Evolutionary conservation across 2,113 vertebrate species (phyloP).

Genomic region (Oriolus oriolus): DNA sequence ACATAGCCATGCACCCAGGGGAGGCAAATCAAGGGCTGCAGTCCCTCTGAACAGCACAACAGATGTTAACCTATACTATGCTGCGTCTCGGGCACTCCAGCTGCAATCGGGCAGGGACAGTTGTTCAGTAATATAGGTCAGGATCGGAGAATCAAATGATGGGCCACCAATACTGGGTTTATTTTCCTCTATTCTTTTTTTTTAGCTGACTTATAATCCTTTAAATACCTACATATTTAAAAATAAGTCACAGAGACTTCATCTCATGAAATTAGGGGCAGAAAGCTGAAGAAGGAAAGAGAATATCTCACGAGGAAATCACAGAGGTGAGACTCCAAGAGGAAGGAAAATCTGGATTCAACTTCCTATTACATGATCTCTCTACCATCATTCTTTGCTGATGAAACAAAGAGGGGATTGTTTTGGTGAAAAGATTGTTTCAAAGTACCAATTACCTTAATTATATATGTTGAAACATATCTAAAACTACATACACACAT

Average conservation of each 20-base stretch:
- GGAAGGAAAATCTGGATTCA: background rate
- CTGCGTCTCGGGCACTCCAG: background rate
- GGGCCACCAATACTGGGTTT: background rate
- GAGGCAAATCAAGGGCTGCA: background rate
- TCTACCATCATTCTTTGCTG: background rate
- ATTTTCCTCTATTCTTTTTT: background rate
- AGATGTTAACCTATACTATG: background rate
- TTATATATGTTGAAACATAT: background rate
- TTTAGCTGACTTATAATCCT: background rate
- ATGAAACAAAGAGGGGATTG: fast-evolving
- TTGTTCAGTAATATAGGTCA: fast-evolving
- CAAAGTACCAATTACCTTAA: background rate
- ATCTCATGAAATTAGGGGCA: background rate
- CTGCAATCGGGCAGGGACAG: background rate
- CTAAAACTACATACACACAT: background rate
- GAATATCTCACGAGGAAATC: fast-evolving
- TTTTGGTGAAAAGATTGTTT: background rate
- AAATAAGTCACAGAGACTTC: background rate
- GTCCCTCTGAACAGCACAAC: background rate
- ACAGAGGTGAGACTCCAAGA: background rate
- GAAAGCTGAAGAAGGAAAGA: background rate
- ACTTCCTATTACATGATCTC: background rate
- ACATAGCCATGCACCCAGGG: background rate
- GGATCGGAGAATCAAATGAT: background rate
- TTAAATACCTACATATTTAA: background rate